Evolutionary conservation across 2,113 vertebrate genomes (phyloP), one percentile per base, ranked within the genome.

Genomic region (Salvator merianae): DNA sequence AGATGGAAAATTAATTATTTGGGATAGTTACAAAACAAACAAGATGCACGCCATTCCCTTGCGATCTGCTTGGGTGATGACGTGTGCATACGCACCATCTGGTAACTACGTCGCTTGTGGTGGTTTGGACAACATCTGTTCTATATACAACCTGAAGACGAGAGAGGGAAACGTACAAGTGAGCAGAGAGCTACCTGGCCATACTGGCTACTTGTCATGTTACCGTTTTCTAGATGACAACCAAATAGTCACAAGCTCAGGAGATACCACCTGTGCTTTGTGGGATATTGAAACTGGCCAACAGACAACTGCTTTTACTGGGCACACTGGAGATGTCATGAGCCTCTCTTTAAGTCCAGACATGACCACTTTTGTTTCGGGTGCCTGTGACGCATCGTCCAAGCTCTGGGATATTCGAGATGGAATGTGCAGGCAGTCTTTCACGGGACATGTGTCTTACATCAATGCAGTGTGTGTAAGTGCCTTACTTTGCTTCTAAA

Each of bases 21-120:
- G 98, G 98, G 98, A 99, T 96, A 98, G 98, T 93, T 99, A 99
- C 90, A 99, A 98, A 87, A 99, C 98, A 95, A 99, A 99, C 92
- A 99, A 99, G 98, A 98, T 99, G 97, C 98, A 99, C 5, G 98
- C 98, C 84, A 99, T 99, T 87, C 98, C 98, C 2, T 85, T 98
- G 94, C 93, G 97, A 81, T 98, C 97, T 80, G 99, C 98, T 91
- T 99, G 98, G 98, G 98, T 99, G 82, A 99, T 99, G 98, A 99
- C 98, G 1, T 99, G 98, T 16, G 98, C 98, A 0, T 99, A 99
- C 0, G 98, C 98, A 16, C 98, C 98, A 1, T 99, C 98, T 1
- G 98, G 98, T 20, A 99, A 98, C 94, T 99, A 98, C 0, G 98
- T 99, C 74, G 98, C 98, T 75, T 99, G 98, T 28, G 98, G 98